phyloP scores from a whole-genome alignment of 2,797 vertebrate species.

The Centropyge bicolor region DNA sequence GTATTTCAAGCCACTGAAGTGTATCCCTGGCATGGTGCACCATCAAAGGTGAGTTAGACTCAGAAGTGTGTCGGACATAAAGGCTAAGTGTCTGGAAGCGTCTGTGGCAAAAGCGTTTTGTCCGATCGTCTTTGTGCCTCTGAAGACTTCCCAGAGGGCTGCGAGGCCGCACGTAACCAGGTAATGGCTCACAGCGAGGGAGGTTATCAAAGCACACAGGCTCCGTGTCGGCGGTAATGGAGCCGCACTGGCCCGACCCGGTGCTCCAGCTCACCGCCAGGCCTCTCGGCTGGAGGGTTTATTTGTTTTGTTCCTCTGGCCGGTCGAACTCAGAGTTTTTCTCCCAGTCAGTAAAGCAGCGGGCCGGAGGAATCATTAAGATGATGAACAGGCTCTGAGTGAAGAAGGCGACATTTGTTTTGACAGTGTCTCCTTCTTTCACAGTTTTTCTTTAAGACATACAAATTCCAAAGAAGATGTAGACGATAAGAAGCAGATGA shows the following conservation, averaged over 20 bases:
- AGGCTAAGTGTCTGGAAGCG: slow-evolving; percentile 45
- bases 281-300: slow-evolving; percentile 48
- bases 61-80: slow-evolving; percentile 33
- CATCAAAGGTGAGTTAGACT: slow-evolving; percentile 49
- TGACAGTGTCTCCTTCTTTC: neutral
- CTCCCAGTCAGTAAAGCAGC: slow-evolving; percentile 19
- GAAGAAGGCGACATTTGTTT: slow-evolving; percentile 41
- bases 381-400: slow-evolving; percentile 43
- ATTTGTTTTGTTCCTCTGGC: slow-evolving; percentile 64
- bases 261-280: slow-evolving; percentile 45
- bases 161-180: slow-evolving; percentile 59
- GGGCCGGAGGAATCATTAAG: slow-evolving; percentile 31
- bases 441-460: neutral
- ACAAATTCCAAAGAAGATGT: neutral
- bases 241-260: slow-evolving; percentile 53
- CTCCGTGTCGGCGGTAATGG: slow-evolving; percentile 68
- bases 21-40: neutral
- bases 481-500: slow-evolving; percentile 1
- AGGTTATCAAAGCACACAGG: slow-evolving; percentile 67
- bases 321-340: slow-evolving; percentile 38
- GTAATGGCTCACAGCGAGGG: slow-evolving; percentile 65
- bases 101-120: slow-evolving; percentile 43
- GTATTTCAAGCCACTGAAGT: slow-evolving; percentile 7
- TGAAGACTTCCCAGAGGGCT: slow-evolving; percentile 41
- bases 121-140: slow-evolving; percentile 46